Conservation (phyloP, 2,797 vertebrate species). For the Eptatretus atami region DNA sequence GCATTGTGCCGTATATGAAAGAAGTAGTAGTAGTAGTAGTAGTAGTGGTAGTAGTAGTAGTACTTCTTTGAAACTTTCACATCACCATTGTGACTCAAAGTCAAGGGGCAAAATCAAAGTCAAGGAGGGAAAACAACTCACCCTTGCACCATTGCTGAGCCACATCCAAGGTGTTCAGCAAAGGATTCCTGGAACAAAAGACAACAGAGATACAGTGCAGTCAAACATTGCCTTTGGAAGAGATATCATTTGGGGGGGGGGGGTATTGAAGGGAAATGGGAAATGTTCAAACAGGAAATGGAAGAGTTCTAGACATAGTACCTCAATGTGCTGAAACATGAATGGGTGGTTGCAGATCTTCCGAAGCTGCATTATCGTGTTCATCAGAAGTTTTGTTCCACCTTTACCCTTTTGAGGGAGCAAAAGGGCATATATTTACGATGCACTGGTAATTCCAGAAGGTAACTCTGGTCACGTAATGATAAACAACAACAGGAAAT, state of each 20-base stretch:
- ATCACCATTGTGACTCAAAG: background rate
- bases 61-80: background rate
- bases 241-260: too few relatives aligned
- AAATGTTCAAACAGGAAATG: too few relatives aligned
- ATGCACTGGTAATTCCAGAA: too few relatives aligned
- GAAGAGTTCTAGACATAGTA: conserved; percentile 8
- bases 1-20: too few relatives aligned
- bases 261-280: too few relatives aligned
- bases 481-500: conserved; percentile 1
- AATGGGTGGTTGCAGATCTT: conserved; percentile 95
- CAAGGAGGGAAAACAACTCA: conserved; percentile 15
- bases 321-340: conserved; percentile 83
- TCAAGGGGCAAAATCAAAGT: background rate
- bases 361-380: conserved; percentile 86
- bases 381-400: conserved; percentile 80
- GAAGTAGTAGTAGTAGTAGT: too few relatives aligned
- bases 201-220: background rate
- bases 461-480: too few relatives aligned
- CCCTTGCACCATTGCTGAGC: conserved; percentile 69
- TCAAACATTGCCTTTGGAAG: too few relatives aligned
- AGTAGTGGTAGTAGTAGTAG: too few relatives aligned
- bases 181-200: conserved; percentile 41
- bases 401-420: conserved; percentile 38
- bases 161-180: conserved; percentile 71
- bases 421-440: background rate